Evolutionary conservation across 2,888 invertebrate genomes (phyloP), one percentile per base, ranked within the genome.

Genomic region (Sminthurides aquaticus): DNA sequence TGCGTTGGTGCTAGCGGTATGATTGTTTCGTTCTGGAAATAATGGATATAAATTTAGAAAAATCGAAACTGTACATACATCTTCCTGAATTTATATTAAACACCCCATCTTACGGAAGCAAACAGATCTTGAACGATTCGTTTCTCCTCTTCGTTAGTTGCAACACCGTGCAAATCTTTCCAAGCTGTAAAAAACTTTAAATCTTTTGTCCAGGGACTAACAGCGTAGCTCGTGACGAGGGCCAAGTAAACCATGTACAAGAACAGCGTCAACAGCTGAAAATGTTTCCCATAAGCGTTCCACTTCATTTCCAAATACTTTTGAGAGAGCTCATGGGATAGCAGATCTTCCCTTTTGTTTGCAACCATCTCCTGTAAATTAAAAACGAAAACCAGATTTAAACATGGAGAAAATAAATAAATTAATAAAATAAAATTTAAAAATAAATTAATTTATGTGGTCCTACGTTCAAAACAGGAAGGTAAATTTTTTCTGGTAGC

Each of bases 301-400:
- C 91, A 91, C 79, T 91, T 91, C 88, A 90, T 90, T 79, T 90
- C 88, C 52, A 91, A 79, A 77, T 90, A 90, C 78, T 90, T 91
- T 76, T 91, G 90, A 76, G 89, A 90, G 1, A 91, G 79, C 0
- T 90, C 90, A 79, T 91, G 91, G 18, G 90, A 90, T 49, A 91
- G 78, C 0, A 91, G 79, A 75, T 90, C 90, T 0, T 91, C 90
- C 67, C 90, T 81, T 2, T 89, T 89, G 76, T 90, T 88, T 20
- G 84, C 83, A 1, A 91, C 90, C 91, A 91, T 91, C 29, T 89
- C 90, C 91, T 91, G 78, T 68, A 80, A 80, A 62, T 48, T n/a
- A n/a, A n/a, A 34, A 34, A 11, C 15, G 43, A 5, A 34, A 34
- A 15, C 8, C 43, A 49, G 3, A 64, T 70, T 5, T 64, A 54